A percentile compares a stretch with the other conserved stretches of the same genome.
Conservation (phyloP, 2,113 vertebrate genomes). For the Brachypodius melanocephalos region DNA sequence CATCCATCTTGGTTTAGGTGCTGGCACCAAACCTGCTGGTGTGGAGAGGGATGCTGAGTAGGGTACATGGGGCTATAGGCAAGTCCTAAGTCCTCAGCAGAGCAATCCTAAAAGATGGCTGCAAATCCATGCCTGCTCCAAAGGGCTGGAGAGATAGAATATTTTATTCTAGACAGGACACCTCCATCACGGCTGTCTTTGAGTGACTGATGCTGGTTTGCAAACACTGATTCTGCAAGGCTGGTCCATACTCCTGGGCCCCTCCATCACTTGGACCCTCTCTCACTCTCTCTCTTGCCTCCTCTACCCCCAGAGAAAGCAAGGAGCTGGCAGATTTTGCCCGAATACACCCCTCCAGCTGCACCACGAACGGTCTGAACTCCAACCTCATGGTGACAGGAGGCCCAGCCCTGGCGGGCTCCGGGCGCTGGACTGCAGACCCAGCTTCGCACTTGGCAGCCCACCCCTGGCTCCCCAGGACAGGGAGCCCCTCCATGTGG, state of each 20-base stretch:
- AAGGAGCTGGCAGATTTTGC: constrained; percentile 92
- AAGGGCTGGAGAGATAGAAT: not conserved
- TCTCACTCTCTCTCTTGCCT: not conserved
- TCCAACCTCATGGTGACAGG: constrained; percentile 98
- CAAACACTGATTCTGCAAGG: not conserved
- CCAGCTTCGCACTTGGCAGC: constrained; percentile 85
- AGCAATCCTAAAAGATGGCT: not conserved
- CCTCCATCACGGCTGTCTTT: not conserved
- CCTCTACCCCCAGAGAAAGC: constrained; percentile 79
- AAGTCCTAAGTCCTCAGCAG: not conserved
- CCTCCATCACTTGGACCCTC: not conserved
- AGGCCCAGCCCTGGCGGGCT: constrained; percentile 78
- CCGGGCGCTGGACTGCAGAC: constrained; percentile 89
- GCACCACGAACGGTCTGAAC: constrained; percentile 83
- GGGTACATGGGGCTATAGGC: fast-evolving
- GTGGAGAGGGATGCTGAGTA: not conserved
- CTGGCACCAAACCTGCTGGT: not conserved
- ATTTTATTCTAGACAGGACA: not conserved
- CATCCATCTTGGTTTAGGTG: not conserved
- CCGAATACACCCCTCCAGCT: constrained; percentile 83
- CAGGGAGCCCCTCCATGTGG: constrained; percentile 91
- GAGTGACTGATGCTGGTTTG: not conserved
- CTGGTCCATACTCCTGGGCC: not conserved
- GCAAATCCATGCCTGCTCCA: not conserved
- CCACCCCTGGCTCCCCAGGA: constrained; percentile 90